Evolutionary conservation across 1,140 invertebrate species (phyloP).

Genomic region (Stenopsyche tienmushanensis): DNA sequence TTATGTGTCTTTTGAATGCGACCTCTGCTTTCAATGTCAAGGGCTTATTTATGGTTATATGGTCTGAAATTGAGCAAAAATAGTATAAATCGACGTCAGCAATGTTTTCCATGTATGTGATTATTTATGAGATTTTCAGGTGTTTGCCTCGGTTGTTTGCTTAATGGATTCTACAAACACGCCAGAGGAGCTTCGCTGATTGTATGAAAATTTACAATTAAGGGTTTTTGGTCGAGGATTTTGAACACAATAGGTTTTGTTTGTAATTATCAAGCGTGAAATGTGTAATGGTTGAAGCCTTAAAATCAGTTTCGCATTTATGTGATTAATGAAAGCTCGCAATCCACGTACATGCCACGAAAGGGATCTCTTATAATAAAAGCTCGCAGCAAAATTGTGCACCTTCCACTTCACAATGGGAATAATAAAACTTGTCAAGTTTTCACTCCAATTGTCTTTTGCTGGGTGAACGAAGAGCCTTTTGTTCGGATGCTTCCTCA

Average conservation of each 20-base stretch:
- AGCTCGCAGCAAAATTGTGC: neutral
- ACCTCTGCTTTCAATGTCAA: neutral
- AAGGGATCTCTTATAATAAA: neutral
- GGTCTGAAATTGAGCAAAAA: too few species aligned
- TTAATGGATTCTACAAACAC: too few species aligned
- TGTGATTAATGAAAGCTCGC: conserved; percentile 15
- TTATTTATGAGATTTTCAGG: too few species aligned
- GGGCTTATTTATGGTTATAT: neutral
- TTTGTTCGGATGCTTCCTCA: conserved; percentile 22
- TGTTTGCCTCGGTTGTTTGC: too few species aligned
- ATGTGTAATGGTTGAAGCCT: conserved; percentile 6
- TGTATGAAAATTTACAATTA: too few species aligned
- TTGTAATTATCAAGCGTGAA: conserved; percentile 22
- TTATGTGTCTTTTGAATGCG: neutral
- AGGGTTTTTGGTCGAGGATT: too few species aligned
- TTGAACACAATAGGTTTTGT: conserved; percentile 22
- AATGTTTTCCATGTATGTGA: too few species aligned
- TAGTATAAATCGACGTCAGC: too few species aligned
- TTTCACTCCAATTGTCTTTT: conserved; percentile 37
- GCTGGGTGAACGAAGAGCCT: conserved; percentile 20
- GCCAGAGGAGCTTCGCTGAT: too few species aligned
- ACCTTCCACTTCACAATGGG: neutral
- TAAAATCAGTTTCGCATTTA: conserved; percentile 19
- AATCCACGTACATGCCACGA: neutral
- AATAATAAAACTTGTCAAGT: conserved; percentile 36